A percentile compares a stretch with the other conserved stretches of the same genome.
These are phyloP conservation scores for Chelonus insularis DNA, from an alignment of 1,140 invertebrate genomes.

Conservation along the genomic window DNA sequence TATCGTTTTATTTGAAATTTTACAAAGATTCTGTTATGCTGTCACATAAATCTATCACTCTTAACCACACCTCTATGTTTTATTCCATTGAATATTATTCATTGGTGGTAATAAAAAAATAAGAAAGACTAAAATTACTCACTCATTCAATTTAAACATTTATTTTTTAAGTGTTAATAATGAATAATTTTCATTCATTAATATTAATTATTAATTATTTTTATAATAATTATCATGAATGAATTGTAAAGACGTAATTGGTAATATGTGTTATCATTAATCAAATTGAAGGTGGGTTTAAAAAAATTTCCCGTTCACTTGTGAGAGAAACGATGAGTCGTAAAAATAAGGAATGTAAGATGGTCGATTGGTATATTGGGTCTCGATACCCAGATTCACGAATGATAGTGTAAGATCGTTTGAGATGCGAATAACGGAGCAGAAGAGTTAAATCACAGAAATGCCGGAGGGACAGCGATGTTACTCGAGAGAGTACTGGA, in stretches of 20 bases:
- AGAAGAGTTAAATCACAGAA: slow-evolving; percentile 11
- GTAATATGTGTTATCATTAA: neutral
- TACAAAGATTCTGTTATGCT: neutral
- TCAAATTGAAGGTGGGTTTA: neutral
- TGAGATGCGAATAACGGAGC: slow-evolving; percentile 29
- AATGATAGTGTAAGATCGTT: neutral
- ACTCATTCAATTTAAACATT: neutral
- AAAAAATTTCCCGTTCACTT: neutral
- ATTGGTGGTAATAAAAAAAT: too few species aligned
- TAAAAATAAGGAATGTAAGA: neutral
- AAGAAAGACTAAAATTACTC: neutral
- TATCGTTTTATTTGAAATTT: neutral
- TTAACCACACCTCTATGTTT: too few species aligned
- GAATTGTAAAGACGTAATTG: too few species aligned
- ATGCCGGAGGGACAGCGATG: slow-evolving; percentile 33
- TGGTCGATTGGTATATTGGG: neutral
- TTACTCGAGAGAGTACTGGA: slow-evolving; percentile 50
- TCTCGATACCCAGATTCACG: neutral
- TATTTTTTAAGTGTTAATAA: neutral
- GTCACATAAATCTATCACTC: neutral
- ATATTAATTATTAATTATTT: neutral
- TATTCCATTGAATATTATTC: too few species aligned
- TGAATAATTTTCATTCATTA: neutral
- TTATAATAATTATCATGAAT: neutral
- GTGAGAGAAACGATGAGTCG: neutral